Conservation (phyloP, 2,113 vertebrate genomes). For the Illadopsis cleaveri region DNA sequence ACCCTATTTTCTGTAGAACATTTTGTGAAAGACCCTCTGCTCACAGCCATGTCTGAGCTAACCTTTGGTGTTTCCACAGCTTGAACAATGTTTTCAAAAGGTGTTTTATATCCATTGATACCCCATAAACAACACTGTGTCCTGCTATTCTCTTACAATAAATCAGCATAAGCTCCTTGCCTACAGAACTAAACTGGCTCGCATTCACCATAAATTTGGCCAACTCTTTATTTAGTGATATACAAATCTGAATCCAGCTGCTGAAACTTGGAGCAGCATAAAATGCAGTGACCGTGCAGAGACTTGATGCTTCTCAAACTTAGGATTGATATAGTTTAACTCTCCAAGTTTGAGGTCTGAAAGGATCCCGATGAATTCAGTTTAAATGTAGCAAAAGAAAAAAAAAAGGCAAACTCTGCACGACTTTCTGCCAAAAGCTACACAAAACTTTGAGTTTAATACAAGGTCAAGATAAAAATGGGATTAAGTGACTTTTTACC, state of each 20-base stretch:
- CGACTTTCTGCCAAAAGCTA: neutral
- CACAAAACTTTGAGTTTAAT: neutral
- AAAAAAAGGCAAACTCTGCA: neutral
- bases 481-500: neutral
- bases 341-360: neutral
- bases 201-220: neutral
- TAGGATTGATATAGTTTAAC: neutral
- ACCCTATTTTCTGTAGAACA: neutral
- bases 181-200: neutral
- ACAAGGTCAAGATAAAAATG: neutral
- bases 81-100: neutral
- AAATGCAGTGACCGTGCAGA: neutral
- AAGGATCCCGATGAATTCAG: neutral
- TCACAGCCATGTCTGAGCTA: neutral
- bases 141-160: neutral
- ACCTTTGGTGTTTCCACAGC: neutral
- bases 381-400: neutral
- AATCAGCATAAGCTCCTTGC: neutral
- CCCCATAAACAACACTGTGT: neutral
- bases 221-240: neutral
- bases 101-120: neutral
- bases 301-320: neutral
- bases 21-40: neutral
- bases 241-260: neutral
- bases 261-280: neutral